A percentile compares a stretch with the other conserved stretches of the same genome.
Conservation (phyloP, 2,888 invertebrate genomes). For the Dicranocentrus wangi region DNA sequence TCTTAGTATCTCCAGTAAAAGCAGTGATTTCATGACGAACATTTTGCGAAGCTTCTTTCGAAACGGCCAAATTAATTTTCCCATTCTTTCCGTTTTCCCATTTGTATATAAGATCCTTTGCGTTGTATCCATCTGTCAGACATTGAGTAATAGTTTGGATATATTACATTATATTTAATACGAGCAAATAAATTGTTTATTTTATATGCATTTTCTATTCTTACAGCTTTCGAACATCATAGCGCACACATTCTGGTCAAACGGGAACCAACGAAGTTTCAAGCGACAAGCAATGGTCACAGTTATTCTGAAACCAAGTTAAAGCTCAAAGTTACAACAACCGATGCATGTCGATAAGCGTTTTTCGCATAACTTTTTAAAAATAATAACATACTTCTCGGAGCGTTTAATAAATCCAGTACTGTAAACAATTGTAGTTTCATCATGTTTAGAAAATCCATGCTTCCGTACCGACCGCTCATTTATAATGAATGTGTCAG, state of each 20-base stretch:
- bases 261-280: slow-evolving; percentile 96
- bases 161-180: not conserved
- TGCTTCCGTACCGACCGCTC: slow-evolving; percentile 51
- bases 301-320: slow-evolving; percentile 82
- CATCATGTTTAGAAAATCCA: slow-evolving; percentile 47
- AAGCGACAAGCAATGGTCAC: slow-evolving; percentile 96
- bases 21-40: slow-evolving; percentile 54
- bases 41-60: slow-evolving; percentile 47
- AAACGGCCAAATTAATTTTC: slow-evolving; percentile 35
- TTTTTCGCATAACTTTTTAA: not conserved
- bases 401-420: slow-evolving; percentile 62
- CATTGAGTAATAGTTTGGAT: not conserved
- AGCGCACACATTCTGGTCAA: slow-evolving; percentile 95
- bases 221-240: slow-evolving; percentile 99
- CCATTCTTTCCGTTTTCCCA: slow-evolving; percentile 31
- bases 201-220: slow-evolving; percentile 78
- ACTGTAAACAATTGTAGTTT: no score
- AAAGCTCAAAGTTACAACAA: not conserved
- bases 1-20: no score
- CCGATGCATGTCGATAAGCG: not conserved
- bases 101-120: slow-evolving; percentile 20
- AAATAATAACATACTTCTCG: slow-evolving; percentile 41
- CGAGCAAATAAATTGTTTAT: no score
- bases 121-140: slow-evolving; percentile 19
- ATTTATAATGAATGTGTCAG: slow-evolving; percentile 65